A percentile compares a stretch with the other conserved stretches of the same genome.
These are phyloP conservation scores for Cydia splendana DNA, from an alignment of 1,140 invertebrate species.

Conservation along the genomic window DNA sequence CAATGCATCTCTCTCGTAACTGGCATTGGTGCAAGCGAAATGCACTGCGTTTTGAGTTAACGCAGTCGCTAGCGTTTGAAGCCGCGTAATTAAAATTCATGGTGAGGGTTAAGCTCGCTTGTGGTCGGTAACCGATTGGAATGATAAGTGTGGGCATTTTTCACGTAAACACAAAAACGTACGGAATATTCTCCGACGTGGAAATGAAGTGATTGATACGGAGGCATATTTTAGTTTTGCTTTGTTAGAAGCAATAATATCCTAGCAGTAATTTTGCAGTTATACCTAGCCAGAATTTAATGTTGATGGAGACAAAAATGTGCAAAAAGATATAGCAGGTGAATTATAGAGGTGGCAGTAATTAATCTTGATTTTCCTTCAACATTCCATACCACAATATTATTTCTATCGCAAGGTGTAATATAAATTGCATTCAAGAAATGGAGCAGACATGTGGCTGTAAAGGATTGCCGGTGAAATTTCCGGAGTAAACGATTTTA, in stretches of 20 bases:
- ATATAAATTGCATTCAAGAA: slow-evolving; percentile 64
- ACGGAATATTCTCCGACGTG: background rate
- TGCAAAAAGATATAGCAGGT: no score
- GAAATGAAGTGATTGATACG: slow-evolving; percentile 6
- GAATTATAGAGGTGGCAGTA: no score
- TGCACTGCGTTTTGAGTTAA: no score
- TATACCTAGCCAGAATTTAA: no score
- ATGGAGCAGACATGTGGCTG: slow-evolving; percentile 57
- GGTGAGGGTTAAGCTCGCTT: background rate
- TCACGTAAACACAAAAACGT: background rate
- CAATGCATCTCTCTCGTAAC: no score
- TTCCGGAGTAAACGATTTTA: slow-evolving; percentile 71
- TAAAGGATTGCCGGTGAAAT: slow-evolving; percentile 68
- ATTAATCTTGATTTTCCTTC: background rate
- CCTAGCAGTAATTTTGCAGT: no score
- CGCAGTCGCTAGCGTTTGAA: no score
- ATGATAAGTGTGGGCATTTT: background rate
- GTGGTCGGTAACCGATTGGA: background rate
- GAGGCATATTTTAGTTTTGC: background rate
- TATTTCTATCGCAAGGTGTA: slow-evolving; percentile 20
- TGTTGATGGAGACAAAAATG: no score
- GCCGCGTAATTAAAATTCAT: no score
- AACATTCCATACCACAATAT: background rate
- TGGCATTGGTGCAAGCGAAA: no score
- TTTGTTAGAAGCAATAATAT: slow-evolving; percentile 10